Evolutionary conservation across 2,888 invertebrate species (phyloP).

Genomic region (Scaptomyza parva): DNA sequence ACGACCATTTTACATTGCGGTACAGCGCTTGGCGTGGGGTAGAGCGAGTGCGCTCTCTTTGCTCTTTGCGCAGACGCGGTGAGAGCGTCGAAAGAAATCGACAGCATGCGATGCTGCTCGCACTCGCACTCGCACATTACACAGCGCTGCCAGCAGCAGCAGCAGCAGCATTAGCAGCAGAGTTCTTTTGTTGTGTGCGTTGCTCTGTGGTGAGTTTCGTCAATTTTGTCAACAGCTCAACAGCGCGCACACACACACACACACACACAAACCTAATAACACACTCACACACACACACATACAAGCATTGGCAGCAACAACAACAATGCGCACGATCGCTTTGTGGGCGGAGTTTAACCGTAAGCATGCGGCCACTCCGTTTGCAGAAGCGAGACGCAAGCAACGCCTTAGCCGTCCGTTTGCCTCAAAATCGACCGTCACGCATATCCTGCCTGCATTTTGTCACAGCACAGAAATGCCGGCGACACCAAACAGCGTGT

Average conservation of each 20-base stretch:
- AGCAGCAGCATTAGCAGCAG: conserved; percentile 4
- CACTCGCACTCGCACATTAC: conserved; percentile 25
- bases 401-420: conserved; percentile 28
- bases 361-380: conserved; percentile 22
- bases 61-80: conserved; percentile 49
- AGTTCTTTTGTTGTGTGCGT: conserved; percentile 11
- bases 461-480: conserved; percentile 51
- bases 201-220: conserved; percentile 66
- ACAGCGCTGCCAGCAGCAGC: not conserved
- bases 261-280: conserved; percentile 12
- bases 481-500: conserved; percentile 22
- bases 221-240: conserved; percentile 50
- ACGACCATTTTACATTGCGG: conserved; percentile 73
- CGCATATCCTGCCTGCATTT: conserved; percentile 53
- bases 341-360: conserved; percentile 65
- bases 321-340: conserved; percentile 70
- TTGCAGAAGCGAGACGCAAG: conserved; percentile 54
- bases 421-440: conserved; percentile 12
- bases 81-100: conserved; percentile 46
- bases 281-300: conserved; percentile 3
- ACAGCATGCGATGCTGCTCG: conserved; percentile 44
- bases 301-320: conserved; percentile 38
- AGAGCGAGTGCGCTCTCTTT: conserved; percentile 44
- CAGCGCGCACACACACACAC: conserved; percentile 7
- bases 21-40: conserved; percentile 40